Base-by-base conservation (phyloP, 2,797 vertebrate genomes). In the Acomys russatus region DNA sequence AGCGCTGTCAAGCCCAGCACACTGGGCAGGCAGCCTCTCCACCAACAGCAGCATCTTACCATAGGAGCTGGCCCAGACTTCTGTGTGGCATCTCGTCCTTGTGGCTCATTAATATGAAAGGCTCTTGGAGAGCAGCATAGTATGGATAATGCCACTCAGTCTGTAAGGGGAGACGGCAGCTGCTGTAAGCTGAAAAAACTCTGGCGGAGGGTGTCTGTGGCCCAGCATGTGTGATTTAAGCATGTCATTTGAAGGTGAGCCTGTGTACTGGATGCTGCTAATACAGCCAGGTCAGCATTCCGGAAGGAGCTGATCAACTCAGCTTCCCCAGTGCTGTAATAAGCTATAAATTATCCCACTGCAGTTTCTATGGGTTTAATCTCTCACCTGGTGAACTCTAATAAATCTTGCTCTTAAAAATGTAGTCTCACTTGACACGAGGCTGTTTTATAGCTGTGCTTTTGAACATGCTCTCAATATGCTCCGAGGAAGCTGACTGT, bases 391-490 rank as follows among this genome's bases (percentile, higher is more conserved):
- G 28, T 56, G 33, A 54, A 96, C 44, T 90, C 70, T 84, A 33
- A 33, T 78, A 0, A 90, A 74, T 95, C 96, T 96, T 82, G 92
- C 83, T 88, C 51, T 94, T 66, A 88, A 92, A 84, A 91, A 63
- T 66, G 64, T 82, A 68, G 73, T 28, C 66, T 1, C 78, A 0
- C 74, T 96, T 89, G 82, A 94, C 87, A 87, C 23, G 4, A 71
- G 90, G 35, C 86, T 2, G 73, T 63, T 80, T 94, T 66, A 56
- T 49, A 64, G 59, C 83, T 14, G 11, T 84, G 64, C 94, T 91
- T 80, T 12, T 51, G 63, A 77, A 80, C 73, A 79, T 87, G 49
- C 38, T 97, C 51, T 76, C 15, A 83, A 38, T 70, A 66, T 49
- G 88, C 22, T 2, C 0, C 9, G 25, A 77, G 92, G 90, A n/a